Evolutionary conservation across 2,797 vertebrate species (phyloP).

Genomic region (Macropus fuliginosus): DNA sequence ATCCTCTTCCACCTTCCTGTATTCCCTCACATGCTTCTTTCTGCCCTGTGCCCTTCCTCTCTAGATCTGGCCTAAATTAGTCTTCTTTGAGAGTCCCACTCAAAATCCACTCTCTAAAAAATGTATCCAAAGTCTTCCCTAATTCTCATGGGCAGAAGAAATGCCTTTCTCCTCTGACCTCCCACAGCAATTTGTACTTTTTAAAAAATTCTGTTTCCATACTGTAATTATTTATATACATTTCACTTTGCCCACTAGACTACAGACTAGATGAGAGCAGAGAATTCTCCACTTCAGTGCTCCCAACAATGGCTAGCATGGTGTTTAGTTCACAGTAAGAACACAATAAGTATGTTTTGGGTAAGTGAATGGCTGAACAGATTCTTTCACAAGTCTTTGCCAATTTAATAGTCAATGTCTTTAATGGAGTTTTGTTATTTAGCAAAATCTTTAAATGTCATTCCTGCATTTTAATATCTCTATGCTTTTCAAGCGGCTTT

Average conservation of each 20-base stretch:
- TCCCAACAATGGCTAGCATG: neutral
- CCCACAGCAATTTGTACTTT: neutral
- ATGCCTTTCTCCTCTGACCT: neutral
- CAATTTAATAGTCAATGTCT: neutral
- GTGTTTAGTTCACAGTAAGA: neutral
- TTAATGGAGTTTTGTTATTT: neutral
- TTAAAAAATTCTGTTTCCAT: neutral
- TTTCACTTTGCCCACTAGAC: neutral
- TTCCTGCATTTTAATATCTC: neutral
- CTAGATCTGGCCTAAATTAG: neutral
- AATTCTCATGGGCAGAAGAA: neutral
- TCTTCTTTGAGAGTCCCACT: neutral
- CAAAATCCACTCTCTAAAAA: neutral
- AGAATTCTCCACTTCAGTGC: neutral
- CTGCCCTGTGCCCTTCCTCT: neutral
- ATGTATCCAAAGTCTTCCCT: neutral
- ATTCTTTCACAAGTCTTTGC: neutral
- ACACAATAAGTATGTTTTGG: neutral
- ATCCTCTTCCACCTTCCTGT: neutral
- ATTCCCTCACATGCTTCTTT: neutral
- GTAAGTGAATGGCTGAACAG: neutral
- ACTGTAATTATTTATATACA: neutral
- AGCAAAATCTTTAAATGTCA: neutral
- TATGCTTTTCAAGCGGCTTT: neutral
- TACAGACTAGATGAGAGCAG: neutral